Percentiles rank a stretch among this genome's conserved stretches.
Evolutionary conservation across 2,797 vertebrate genomes (phyloP).

Genomic region (Notoglanidium macrostoma): DNA sequence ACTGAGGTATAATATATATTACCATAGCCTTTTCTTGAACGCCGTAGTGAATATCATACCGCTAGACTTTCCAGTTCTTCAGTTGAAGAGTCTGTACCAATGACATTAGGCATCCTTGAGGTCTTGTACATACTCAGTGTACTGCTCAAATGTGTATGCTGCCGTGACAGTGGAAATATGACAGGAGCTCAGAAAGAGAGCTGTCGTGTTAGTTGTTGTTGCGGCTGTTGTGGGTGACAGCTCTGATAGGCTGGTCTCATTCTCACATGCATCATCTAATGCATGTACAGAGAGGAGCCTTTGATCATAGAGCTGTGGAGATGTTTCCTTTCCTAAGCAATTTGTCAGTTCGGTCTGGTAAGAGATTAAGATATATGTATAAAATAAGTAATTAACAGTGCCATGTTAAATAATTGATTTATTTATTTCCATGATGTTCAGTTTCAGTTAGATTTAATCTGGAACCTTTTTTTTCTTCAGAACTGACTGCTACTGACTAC

Average conservation of each 20-base stretch:
- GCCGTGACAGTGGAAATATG: constrained; percentile 34
- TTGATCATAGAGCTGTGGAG: constrained; percentile 6
- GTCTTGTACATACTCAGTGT: constrained; percentile 29
- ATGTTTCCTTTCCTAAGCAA: not conserved
- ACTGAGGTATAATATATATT: constrained; percentile 3
- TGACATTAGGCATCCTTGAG: constrained; percentile 44
- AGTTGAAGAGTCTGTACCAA: constrained; percentile 24
- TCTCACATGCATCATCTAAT: constrained; percentile 19
- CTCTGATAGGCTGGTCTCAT: constrained; percentile 32
- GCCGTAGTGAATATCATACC: constrained; percentile 31
- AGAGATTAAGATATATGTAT: not conserved
- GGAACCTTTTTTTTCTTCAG: not conserved
- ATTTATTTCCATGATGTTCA: constrained; percentile 44
- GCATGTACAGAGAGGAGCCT: constrained; percentile 1
- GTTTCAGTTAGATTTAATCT: constrained; percentile 43
- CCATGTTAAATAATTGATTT: constrained; percentile 26
- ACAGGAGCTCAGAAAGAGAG: constrained; percentile 30
- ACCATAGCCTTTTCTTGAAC: constrained; percentile 17
- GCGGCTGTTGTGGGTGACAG: constrained; percentile 32
- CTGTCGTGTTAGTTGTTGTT: constrained; percentile 25
- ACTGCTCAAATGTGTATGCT: constrained; percentile 24
- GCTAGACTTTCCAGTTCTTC: constrained; percentile 41
- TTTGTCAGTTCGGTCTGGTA: constrained; percentile 14
- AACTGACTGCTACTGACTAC: not conserved
- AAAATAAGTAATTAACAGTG: not conserved